Conservation (phyloP, 2,888 invertebrate species). For the Eupithecia vulgata region DNA sequence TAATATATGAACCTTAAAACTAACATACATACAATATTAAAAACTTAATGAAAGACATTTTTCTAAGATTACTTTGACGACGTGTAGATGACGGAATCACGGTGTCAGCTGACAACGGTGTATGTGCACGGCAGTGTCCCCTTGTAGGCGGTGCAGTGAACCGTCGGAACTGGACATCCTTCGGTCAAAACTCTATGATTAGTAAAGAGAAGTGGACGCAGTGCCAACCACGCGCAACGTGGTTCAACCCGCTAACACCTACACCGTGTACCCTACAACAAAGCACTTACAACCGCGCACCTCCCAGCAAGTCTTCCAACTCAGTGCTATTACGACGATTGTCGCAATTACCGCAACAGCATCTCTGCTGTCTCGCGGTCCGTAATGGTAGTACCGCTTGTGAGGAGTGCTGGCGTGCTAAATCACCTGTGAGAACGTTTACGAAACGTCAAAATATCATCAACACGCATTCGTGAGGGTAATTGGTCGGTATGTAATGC, state of each 20-base stretch:
- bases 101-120: too few species aligned
- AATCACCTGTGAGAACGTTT: not conserved
- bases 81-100: too few species aligned
- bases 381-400: constrained; percentile 3
- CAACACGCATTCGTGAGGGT: constrained; percentile 31
- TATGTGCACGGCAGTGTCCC: too few species aligned
- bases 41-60: too few species aligned
- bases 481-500: constrained; percentile 34
- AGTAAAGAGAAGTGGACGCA: too few species aligned
- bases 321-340: constrained; percentile 40
- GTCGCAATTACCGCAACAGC: constrained; percentile 42
- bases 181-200: too few species aligned
- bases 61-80: too few species aligned
- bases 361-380: constrained; percentile 25
- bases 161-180: too few species aligned
- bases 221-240: not conserved
- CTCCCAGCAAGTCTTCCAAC: constrained; percentile 46
- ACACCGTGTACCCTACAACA: constrained; percentile 41
- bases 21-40: too few species aligned
- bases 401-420: not conserved
- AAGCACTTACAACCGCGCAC: constrained; percentile 51
- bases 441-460: constrained; percentile 17
- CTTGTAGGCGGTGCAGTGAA: too few species aligned
- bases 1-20: too few species aligned
- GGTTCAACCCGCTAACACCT: constrained; percentile 10